These are phyloP conservation scores for Eupithecia vulgata DNA, from an alignment of 2,888 invertebrate species.

Conservation along the genomic window DNA sequence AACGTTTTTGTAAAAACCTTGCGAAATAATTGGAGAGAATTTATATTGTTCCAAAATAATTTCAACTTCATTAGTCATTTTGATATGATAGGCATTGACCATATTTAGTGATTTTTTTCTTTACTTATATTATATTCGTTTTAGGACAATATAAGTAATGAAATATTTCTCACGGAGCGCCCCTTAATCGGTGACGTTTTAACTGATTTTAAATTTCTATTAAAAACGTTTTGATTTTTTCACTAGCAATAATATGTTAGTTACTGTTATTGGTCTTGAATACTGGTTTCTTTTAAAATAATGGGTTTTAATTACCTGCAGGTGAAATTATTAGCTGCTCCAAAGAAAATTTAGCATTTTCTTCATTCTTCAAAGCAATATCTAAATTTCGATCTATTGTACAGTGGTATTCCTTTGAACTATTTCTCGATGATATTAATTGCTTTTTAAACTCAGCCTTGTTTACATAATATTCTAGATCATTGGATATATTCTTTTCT, in stretches of 20 bases:
- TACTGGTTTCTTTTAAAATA: background rate
- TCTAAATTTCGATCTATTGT: constrained; percentile 69
- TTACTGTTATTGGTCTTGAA: background rate
- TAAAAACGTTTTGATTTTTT: no score
- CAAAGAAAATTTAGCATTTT: constrained; percentile 56
- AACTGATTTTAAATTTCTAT: no score
- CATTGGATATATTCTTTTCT: constrained; percentile 18
- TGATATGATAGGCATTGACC: no score
- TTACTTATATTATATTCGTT: no score
- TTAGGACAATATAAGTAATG: no score
- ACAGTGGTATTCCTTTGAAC: constrained; percentile 47
- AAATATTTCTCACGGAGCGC: no score
- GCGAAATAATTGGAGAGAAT: no score
- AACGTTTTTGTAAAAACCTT: no score
- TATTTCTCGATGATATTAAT: background rate
- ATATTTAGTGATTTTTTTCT: no score
- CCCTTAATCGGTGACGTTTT: no score
- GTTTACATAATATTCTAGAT: constrained; percentile 40
- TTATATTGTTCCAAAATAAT: no score
- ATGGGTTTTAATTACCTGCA: constrained; percentile 54
- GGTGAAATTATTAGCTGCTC: constrained; percentile 67
- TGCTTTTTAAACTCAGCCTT: constrained; percentile 37
- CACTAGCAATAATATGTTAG: background rate
- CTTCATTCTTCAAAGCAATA: constrained; percentile 61
- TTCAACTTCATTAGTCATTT: no score